Conservation (phyloP, 92 coral and sea anemone genomes). For the Muricea muricata region DNA sequence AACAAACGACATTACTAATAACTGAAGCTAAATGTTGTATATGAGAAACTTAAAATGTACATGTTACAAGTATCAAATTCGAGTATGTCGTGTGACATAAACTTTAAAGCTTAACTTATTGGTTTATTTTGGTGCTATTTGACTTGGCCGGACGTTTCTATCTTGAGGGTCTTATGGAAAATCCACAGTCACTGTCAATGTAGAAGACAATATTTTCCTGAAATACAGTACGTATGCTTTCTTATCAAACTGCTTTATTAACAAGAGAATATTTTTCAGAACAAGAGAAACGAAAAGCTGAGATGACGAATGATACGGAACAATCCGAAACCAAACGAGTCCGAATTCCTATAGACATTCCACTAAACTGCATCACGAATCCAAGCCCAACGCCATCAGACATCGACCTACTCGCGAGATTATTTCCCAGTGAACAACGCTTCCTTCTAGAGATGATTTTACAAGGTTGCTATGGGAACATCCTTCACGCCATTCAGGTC, state of each 20-base stretch:
- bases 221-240: no score
- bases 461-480: conserved; percentile 91
- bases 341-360: conserved; percentile 28
- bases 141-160: no score
- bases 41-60: neutral
- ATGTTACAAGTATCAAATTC: no score
- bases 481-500: conserved; percentile 90
- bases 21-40: neutral
- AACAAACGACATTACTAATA: neutral
- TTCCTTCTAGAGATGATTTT: conserved; percentile 79
- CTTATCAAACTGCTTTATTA: no score
- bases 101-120: no score
- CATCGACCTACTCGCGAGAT: conserved; percentile 77
- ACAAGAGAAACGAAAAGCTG: conserved; percentile 20
- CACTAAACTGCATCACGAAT: conserved; percentile 24
- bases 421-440: conserved; percentile 80
- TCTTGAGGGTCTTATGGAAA: no score
- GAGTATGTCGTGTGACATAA: no score
- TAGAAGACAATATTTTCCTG: no score
- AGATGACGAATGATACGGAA: neutral
- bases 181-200: no score
- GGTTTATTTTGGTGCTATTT: no score
- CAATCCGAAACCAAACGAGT: conserved; percentile 24
- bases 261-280: neutral
- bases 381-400: conserved; percentile 66